A percentile compares a stretch with the other conserved stretches of the same genome.
Evolutionary conservation across 2,113 vertebrate genomes (phyloP).

Genomic region (Rhinolophus sinicus): DNA sequence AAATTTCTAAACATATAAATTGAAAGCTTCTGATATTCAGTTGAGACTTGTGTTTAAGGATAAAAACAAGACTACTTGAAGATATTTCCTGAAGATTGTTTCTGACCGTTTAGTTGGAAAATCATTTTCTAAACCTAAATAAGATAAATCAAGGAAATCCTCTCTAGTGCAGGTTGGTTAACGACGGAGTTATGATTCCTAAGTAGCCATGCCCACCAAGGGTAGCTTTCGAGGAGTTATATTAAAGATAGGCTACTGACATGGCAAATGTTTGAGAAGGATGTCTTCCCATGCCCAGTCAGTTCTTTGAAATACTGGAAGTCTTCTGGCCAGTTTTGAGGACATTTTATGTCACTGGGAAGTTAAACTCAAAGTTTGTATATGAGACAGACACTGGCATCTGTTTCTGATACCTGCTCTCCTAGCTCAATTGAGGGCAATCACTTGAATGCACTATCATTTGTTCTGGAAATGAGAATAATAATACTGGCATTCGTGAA

Average conservation of each 20-base stretch:
- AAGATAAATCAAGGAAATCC: neutral
- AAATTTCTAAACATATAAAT: neutral
- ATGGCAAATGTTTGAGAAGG: neutral
- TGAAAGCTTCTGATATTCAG: constrained; percentile 1
- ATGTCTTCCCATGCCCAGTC: neutral
- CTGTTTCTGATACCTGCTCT: neutral
- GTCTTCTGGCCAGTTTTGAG: neutral
- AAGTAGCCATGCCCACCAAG: neutral
- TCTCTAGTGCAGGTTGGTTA: neutral
- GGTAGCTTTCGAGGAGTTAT: neutral
- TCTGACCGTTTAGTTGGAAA: neutral
- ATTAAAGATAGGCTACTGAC: neutral
- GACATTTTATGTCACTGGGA: neutral
- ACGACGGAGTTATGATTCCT: neutral
- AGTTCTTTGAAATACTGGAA: neutral
- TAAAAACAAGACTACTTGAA: neutral
- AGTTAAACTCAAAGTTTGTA: neutral
- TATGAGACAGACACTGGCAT: neutral
- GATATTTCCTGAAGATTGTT: neutral
- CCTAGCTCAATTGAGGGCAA: neutral
- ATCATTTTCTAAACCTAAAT: neutral
- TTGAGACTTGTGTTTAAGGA: neutral
- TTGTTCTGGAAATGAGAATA: neutral
- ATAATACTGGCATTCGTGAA: neutral
- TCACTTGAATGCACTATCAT: neutral